Percentiles rank a stretch among this genome's conserved stretches.
These are phyloP conservation scores for Leuciscus waleckii DNA, from an alignment of 2,797 vertebrate genomes.

Conservation along the genomic window DNA sequence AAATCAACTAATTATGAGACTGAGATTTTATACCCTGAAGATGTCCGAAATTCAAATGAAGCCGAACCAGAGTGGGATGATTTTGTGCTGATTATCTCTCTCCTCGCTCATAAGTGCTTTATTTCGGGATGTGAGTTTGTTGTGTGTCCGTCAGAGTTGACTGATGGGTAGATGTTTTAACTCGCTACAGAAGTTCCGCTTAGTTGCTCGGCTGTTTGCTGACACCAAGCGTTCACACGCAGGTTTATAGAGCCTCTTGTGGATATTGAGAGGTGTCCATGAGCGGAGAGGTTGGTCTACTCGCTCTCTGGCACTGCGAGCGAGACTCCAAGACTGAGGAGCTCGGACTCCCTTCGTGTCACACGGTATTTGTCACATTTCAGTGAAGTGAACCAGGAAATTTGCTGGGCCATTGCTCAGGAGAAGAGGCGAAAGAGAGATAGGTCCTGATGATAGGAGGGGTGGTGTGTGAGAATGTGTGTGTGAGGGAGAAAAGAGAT, in stretches of 20 bases:
- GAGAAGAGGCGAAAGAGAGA: constrained; percentile 65
- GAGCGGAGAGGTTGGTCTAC: constrained; percentile 42
- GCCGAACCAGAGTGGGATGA: constrained; percentile 4
- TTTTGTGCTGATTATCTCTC: constrained; percentile 26
- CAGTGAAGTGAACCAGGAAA: constrained; percentile 69
- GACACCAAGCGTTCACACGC: constrained; percentile 50
- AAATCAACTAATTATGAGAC: constrained; percentile 51
- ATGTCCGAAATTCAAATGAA: constrained; percentile 27
- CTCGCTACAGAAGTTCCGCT: constrained; percentile 53
- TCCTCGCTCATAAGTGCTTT: not conserved
- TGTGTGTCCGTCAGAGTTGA: constrained; percentile 41
- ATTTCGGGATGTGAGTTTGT: constrained; percentile 27
- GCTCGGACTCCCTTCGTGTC: constrained; percentile 58
- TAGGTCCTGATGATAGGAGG: constrained; percentile 55
- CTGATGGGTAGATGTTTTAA: constrained; percentile 57
- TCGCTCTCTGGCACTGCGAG: constrained; percentile 55
- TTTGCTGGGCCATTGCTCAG: constrained; percentile 63
- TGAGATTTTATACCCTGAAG: constrained; percentile 28
- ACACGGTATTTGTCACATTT: constrained; percentile 67
- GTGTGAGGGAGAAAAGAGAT: constrained; percentile 35
- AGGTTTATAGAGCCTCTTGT: constrained; percentile 42
- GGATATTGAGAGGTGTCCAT: constrained; percentile 58
- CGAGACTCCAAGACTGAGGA: constrained; percentile 51
- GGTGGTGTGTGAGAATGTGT: constrained; percentile 27
- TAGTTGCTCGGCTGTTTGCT: constrained; percentile 61